Evolutionary conservation across 2,888 invertebrate genomes (phyloP), one percentile per base, ranked within the genome.

Genomic region (Parasteatoda lunata): DNA sequence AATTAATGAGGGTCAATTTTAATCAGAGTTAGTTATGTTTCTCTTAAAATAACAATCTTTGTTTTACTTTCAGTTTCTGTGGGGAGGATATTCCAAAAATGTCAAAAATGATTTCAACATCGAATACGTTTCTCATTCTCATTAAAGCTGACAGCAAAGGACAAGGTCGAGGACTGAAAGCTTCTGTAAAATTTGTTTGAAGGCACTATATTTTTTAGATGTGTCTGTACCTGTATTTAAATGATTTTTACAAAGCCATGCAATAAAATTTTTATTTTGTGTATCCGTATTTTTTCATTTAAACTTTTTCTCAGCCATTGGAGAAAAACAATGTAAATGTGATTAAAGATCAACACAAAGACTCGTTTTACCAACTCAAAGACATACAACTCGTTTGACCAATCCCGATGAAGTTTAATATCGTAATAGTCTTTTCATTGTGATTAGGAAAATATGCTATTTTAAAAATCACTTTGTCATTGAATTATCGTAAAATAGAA

Each of bases 81-180:
- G 88, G 87, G 48, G 86, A 76, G 59, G 89, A 89, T 54, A 86
- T 89, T 9, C 5, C n/a, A 13, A 47, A 59, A 15, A 86, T 81
- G 5, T 75, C 86, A 4, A 52, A 64, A 30, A 64, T 89, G 64
- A 66, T 51, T 8, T 89, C 89, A 5, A 51, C 78, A 47, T 78
- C 87, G 0, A 88, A 88, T 30, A 69, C 48, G 4, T 71, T 88
- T 30, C 79, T 78, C 59, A 88, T 88, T 54, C 48, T 88, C 51
- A 75, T 88, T 3, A 47, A 72, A 70, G 87, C 87, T 11, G 83
- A 83, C 49, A 65, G 65, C n/a, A 78, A 82, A 64, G 87, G 75
- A 15, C 68, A 88, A 71, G 87, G 87, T 9, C 64, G 83, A 13
- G 87, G 87, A n/a, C 59, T 88, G 9, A 87, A 80, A 87, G 86